Conservation (phyloP, 2,113 vertebrate species). For the Alligator mississippiensis region DNA sequence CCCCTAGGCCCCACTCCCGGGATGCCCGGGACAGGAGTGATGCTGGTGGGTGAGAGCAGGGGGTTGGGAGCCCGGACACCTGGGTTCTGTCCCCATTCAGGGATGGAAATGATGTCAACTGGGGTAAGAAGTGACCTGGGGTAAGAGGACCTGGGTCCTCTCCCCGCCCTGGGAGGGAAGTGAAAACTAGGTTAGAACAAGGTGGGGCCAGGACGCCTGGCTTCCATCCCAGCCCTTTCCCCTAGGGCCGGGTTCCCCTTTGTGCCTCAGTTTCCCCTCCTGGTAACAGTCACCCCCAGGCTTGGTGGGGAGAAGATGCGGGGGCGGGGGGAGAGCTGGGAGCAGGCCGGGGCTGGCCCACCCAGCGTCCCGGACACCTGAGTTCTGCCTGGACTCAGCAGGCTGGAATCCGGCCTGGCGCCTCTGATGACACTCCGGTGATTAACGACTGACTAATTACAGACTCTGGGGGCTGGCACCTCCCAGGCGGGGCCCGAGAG, state of each 20-base stretch:
- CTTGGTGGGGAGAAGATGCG: too few relatives aligned
- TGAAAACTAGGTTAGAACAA: too few relatives aligned
- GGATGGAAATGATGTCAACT: too few relatives aligned
- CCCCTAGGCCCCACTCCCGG: too few relatives aligned
- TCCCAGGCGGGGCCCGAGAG: not conserved
- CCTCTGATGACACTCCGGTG: not conserved
- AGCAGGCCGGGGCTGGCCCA: not conserved
- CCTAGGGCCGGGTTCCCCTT: not conserved
- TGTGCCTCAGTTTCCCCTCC: not conserved
- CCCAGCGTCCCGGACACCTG: not conserved
- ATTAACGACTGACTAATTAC: conserved; percentile 32
- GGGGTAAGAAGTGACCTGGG: too few relatives aligned
- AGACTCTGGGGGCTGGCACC: not conserved
- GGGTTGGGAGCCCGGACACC: not conserved
- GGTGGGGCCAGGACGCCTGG: not conserved
- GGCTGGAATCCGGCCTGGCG: not conserved
- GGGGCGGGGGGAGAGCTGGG: not conserved
- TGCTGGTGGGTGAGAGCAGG: too few relatives aligned
- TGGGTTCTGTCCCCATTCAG: too few relatives aligned
- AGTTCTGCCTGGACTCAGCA: not conserved
- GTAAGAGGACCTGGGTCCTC: too few relatives aligned
- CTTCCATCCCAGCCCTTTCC: not conserved
- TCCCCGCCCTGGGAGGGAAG: too few relatives aligned
- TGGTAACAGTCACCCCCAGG: too few relatives aligned
- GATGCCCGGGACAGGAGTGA: not conserved